These are phyloP conservation scores for Anarrhichthys ocellatus DNA, from an alignment of 2,113 vertebrate species.

Conservation along the genomic window DNA sequence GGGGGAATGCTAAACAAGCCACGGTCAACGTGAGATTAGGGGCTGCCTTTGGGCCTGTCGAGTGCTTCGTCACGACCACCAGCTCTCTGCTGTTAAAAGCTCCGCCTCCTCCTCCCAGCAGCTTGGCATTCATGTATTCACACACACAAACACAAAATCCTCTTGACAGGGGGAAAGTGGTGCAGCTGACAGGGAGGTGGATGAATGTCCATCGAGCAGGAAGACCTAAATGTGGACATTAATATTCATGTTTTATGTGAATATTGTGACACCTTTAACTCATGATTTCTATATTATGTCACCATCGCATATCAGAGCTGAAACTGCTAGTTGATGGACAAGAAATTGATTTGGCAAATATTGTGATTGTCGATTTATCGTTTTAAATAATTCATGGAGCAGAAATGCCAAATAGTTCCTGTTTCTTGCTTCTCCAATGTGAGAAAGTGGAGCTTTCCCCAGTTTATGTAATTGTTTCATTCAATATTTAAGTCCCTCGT, in stretches of 20 bases:
- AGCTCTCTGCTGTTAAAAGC: conserved; percentile 12
- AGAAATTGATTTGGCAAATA: background rate
- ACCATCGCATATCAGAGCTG: background rate
- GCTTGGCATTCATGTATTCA: conserved; percentile 24
- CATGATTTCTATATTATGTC: background rate
- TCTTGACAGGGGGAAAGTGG: conserved; percentile 45
- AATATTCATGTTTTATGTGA: conserved; percentile 4
- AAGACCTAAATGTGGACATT: background rate
- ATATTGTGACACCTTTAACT: conserved; percentile 1
- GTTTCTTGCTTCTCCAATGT: background rate
- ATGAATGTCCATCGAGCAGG: background rate
- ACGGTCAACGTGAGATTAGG: conserved; percentile 72
- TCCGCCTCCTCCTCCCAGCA: conserved; percentile 19
- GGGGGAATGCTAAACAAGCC: conserved; percentile 64
- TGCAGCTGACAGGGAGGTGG: conserved; percentile 14
- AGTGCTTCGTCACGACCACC: conserved; percentile 73
- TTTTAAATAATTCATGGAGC: background rate
- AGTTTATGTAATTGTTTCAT: background rate
- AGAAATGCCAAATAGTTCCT: background rate
- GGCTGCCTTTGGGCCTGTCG: conserved; percentile 57
- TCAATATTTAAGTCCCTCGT: background rate
- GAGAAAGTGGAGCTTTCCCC: background rate
- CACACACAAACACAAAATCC: conserved; percentile 40
- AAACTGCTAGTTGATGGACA: background rate
- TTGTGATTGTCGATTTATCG: background rate